Percentiles rank a stretch among this genome's conserved stretches.
phyloP scores from a whole-genome alignment of 2,888 invertebrate genomes.

The Hyppa rectilinea region DNA sequence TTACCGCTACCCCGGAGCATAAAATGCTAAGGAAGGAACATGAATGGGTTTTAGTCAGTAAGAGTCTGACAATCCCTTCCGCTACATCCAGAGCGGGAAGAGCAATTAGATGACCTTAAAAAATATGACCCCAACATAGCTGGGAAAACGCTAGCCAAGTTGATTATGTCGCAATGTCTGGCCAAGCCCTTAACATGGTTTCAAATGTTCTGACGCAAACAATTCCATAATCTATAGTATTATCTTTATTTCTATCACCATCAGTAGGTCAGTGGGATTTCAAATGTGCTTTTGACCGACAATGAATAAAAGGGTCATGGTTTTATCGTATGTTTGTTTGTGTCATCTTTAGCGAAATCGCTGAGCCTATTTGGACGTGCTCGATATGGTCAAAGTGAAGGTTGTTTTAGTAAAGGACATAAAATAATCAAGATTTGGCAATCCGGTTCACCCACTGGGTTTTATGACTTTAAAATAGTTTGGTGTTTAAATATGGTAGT shows the following conservation, averaged over 20 bases:
- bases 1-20: too few relatives aligned
- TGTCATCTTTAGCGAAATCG: constrained; percentile 46
- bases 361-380: constrained; percentile 17
- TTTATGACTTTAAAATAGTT: constrained; percentile 23
- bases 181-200: constrained; percentile 28
- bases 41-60: too few relatives aligned
- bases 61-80: too few relatives aligned
- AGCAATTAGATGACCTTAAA: too few relatives aligned
- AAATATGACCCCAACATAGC: too few relatives aligned
- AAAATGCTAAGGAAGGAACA: too few relatives aligned
- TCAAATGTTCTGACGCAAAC: constrained; percentile 54
- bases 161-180: constrained; percentile 13
- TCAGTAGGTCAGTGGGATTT: constrained; percentile 55
- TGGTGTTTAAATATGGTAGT: background rate
- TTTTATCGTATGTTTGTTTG: constrained; percentile 28
- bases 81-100: too few relatives aligned
- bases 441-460: constrained; percentile 14
- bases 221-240: constrained; percentile 48
- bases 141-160: too few relatives aligned
- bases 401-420: constrained; percentile 22
- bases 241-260: constrained; percentile 56
- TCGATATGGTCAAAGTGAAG: constrained; percentile 51
- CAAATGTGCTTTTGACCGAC: constrained; percentile 50
- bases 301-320: constrained; percentile 36
- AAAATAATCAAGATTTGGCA: constrained; percentile 45